Evolutionary conservation across 2,797 vertebrate genomes (phyloP), one percentile per base, ranked within the genome.

Genomic region (Mionectes olivaceus): DNA sequence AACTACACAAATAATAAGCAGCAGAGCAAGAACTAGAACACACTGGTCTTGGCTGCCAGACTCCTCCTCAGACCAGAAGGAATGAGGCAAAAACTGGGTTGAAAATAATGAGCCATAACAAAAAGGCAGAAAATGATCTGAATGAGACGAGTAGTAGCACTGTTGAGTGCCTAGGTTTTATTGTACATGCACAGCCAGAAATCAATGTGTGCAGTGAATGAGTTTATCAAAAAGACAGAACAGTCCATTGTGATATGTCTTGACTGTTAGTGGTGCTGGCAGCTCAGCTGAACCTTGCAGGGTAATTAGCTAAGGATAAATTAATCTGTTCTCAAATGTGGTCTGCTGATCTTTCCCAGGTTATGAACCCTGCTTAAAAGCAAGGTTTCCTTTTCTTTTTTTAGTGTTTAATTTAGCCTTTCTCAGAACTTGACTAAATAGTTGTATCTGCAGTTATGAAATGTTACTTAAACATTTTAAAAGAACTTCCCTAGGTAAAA

Each of bases 261-360:
- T 94, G 83, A 93, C 70, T 93, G 74, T 95, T 95, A 96, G 73
- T 82, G 17, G 39, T 80, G 73, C 76, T 95, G 92, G 73, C 93
- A 94, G 87, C 28, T 95, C 89, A 92, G 79, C 57, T 92, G 88
- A 96, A 83, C 65, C 81, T 94, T 88, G 79, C 3, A 3, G 68
- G 39, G 64, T 94, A 96, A 97, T 97, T 97, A 96, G 82, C 82
- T 94, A 75, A 92, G 70, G 81, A 87, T 82, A 94, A 94, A 97
- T 94, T 96, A 94, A 95, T 95, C 94, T 93, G 53, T 82, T 87
- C 84, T 93, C 86, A 86, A 49, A 93, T 27, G 23, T 18, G 19
- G 64, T 39, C 47, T 61, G 81, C 8, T 85, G 74, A 93, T 83
- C 57, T 77, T 96, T 92, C 87, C 61, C 90, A 94, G 92, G 44